Percentiles rank a stretch among this genome's conserved stretches.
phyloP scores from a whole-genome alignment of 2,888 invertebrate species.

The Anthoptus insignis region DNA sequence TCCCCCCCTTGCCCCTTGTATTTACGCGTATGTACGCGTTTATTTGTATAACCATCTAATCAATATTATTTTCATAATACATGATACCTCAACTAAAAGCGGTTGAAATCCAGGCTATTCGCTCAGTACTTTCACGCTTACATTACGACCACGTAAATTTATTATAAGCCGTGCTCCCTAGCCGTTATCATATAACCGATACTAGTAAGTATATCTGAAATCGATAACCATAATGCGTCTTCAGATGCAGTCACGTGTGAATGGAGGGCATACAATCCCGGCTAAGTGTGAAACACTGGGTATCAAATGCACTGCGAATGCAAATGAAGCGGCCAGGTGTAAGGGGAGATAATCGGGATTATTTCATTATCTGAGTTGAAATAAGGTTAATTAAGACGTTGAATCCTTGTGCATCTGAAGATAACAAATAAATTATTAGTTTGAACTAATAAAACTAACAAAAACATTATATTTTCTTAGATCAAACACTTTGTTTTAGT shows the following conservation, averaged over 20 bases:
- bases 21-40: no score
- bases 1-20: no score
- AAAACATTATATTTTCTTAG: no score
- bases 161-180: neutral
- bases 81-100: no score
- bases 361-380: no score
- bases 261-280: conserved; percentile 57
- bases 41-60: no score
- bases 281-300: conserved; percentile 58
- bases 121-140: neutral
- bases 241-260: conserved; percentile 56
- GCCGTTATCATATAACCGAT: neutral
- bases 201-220: conserved; percentile 18
- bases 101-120: neutral
- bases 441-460: no score
- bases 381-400: no score
- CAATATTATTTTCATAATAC: no score
- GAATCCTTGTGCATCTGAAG: no score
- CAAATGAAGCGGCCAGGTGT: conserved; percentile 76
- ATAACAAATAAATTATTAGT: no score
- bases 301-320: conserved; percentile 68
- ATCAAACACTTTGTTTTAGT: no score
- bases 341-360: conserved; percentile 66
- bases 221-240: conserved; percentile 27
- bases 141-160: neutral